phyloP scores from a whole-genome alignment of 2,113 vertebrate genomes.

The Lophius piscatorius region DNA sequence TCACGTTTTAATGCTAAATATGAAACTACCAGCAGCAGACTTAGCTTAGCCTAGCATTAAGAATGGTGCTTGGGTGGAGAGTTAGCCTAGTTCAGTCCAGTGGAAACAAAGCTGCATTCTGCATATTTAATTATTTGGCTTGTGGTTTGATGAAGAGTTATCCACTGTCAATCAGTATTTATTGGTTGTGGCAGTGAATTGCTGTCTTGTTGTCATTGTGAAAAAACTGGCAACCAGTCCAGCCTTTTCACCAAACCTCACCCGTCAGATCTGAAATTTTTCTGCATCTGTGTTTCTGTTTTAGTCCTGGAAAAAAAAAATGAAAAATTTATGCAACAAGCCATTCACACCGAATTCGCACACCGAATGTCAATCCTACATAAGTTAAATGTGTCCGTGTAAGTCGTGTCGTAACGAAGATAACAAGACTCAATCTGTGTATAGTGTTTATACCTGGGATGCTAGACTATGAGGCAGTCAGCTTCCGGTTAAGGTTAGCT shows the following conservation, averaged over 20 bases:
- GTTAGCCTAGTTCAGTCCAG: neutral
- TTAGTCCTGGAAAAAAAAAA: conserved; percentile 19
- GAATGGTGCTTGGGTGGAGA: neutral
- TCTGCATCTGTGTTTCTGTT: conserved; percentile 14
- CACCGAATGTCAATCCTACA: conserved; percentile 26
- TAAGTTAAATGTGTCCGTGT: conserved; percentile 45
- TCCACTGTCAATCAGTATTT: neutral
- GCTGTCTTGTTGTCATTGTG: neutral
- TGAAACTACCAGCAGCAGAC: neutral
- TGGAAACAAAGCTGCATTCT: neutral
- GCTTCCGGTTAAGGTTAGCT: conserved; percentile 19
- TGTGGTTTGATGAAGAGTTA: neutral
- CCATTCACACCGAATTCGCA: conserved; percentile 29
- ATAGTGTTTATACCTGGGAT: conserved; percentile 11
- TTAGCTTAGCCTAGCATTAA: neutral
- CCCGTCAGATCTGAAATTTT: conserved; percentile 16
- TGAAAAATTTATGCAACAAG: conserved; percentile 7
- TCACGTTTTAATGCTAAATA: conserved; percentile 13
- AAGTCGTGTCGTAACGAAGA: conserved; percentile 55
- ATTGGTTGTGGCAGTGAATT: neutral
- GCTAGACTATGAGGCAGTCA: conserved; percentile 9
- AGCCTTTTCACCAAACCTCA: conserved; percentile 2
- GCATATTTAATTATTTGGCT: conserved; percentile 9
- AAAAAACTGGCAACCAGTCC: neutral
- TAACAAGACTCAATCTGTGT: conserved; percentile 19